Base-by-base conservation (phyloP, 2,888 invertebrate genomes). In the Hemaris fuciformis region DNA sequence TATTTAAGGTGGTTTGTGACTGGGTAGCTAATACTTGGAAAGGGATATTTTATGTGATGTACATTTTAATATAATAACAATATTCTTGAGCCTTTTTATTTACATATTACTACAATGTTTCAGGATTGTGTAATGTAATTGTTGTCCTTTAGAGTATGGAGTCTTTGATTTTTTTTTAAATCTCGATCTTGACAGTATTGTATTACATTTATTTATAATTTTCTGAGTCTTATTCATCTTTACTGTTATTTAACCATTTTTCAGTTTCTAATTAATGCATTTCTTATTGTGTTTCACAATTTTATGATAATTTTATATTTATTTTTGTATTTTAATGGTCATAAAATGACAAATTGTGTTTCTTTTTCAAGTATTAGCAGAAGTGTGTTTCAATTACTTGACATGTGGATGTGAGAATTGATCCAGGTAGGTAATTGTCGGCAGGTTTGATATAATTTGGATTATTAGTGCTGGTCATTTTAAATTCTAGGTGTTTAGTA, bases 391-490 rank as follows among this genome's bases (percentile, higher is more conserved):
- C 25, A 53, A 57, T 42, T 63, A 56, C 57, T 63, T 63, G 63
- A 60, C 56, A 65, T 56, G 60, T 65, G 56, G 63, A 65, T 60
- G 53, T 53, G 31, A 10, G 57, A 64, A 64, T 72, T 69, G 59
- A 66, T 60, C 65, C 48, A 60, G 60, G 70, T 73, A 69, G 62
- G 69, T 48, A 71, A n/a, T 62, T 66, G 69, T 74, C 70, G 65
- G 63, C 71, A 68, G 67, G 62, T 70, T 74, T 65, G 64, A 66
- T 70, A 64, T 25, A 38, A 31, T 45, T 45, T 61, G 62, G 38
- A 62, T 59, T 53, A 56, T 48, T 65, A 71, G 74, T 80, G 80
- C 81, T 74, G 80, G 80, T 73, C 79, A 78, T 81, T 77, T 69
- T 43, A 63, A 70, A 69, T 53, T 13, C 22, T 48, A 45, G 45